A percentile compares a stretch with the other conserved stretches of the same genome.
Conservation (phyloP, 2,888 invertebrate species). For the Plutella xylostella region DNA sequence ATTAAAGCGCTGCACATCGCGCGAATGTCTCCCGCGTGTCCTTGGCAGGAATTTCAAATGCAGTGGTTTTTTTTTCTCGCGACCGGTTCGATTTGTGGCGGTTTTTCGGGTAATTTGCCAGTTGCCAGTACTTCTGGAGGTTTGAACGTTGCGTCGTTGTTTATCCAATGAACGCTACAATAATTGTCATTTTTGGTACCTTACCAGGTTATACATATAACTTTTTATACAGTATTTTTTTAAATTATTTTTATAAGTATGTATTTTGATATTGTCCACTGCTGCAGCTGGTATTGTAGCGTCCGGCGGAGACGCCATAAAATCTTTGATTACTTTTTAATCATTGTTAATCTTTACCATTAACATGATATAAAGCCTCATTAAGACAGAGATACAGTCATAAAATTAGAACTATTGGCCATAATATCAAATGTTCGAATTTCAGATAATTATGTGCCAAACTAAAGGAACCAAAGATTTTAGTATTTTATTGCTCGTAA, state of each 20-base stretch:
- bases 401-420: constrained; percentile 62
- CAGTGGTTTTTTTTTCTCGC: constrained; percentile 31
- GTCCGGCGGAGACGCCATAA: too few relatives aligned
- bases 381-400: constrained; percentile 21
- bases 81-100: constrained; percentile 51
- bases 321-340: too few relatives aligned
- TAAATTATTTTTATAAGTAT: too few relatives aligned
- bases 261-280: too few relatives aligned
- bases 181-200: too few relatives aligned
- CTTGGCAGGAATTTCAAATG: constrained; percentile 58
- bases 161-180: too few relatives aligned
- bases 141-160: too few relatives aligned
- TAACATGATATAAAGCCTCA: background rate
- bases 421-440: constrained; percentile 61
- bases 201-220: too few relatives aligned
- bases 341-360: constrained; percentile 2
- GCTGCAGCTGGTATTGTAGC: too few relatives aligned
- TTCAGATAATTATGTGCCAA: constrained; percentile 32
- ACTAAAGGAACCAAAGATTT: constrained; percentile 4
- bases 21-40: constrained; percentile 46
- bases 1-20: constrained; percentile 61
- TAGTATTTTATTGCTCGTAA: constrained; percentile 56
- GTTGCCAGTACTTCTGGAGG: too few relatives aligned
- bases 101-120: constrained; percentile 18
- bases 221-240: too few relatives aligned